Evolutionary conservation across 2,113 vertebrate genomes (phyloP).

Genomic region (Myrmecobius fasciatus): DNA sequence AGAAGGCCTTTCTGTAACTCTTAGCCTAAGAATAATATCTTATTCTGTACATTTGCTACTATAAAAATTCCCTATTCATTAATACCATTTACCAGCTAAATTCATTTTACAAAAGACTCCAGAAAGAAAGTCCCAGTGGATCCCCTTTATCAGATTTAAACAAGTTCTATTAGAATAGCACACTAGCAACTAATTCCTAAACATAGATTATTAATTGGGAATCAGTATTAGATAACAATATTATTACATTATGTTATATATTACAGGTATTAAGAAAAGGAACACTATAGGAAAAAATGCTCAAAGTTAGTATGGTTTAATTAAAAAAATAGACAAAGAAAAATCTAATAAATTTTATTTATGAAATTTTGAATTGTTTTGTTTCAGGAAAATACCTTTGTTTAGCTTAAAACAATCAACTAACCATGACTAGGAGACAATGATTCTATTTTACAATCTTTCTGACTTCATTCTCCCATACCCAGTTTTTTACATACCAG

Average conservation of each 20-base stretch:
- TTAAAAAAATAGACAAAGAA: background rate
- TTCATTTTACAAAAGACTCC: background rate
- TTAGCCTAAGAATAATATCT: background rate
- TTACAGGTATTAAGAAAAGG: background rate
- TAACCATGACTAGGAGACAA: background rate
- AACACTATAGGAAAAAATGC: background rate
- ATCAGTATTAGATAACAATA: conserved; percentile 20
- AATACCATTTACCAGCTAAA: background rate
- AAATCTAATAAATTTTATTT: background rate
- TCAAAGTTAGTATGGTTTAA: background rate
- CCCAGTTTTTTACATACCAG: background rate
- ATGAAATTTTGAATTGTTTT: background rate
- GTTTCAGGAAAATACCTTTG: conserved; percentile 35
- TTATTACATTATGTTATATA: background rate
- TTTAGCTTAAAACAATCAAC: conserved; percentile 22
- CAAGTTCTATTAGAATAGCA: background rate
- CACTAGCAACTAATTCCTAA: background rate
- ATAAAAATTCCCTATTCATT: too few relatives aligned
- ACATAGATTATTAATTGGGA: background rate
- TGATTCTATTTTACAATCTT: background rate
- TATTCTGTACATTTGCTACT: background rate
- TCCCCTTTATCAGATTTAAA: background rate
- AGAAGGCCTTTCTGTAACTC: background rate
- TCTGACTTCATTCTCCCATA: background rate
- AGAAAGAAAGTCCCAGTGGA: background rate